phyloP scores from a whole-genome alignment of 2,888 invertebrate genomes.

The Physocephala rufipes region DNA sequence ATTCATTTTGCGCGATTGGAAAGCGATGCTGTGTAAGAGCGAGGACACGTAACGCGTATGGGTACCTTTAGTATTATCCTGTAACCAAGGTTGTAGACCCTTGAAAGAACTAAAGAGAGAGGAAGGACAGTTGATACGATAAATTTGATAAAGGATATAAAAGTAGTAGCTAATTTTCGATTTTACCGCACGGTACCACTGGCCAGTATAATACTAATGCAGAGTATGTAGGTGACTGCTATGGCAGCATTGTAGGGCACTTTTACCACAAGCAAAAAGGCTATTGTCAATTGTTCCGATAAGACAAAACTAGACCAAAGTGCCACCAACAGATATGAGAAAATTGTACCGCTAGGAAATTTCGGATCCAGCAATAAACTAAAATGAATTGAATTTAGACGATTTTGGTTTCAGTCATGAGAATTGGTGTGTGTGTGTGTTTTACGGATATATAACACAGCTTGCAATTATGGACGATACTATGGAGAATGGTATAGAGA shows the following conservation, averaged over 20 bases:
- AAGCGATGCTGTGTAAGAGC: conserved; percentile 77
- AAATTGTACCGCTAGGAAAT: conserved; percentile 64
- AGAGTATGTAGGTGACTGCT: conserved; percentile 80
- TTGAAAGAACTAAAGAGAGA: conserved; percentile 73
- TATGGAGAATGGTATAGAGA: conserved; percentile 84
- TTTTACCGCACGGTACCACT: conserved; percentile 80
- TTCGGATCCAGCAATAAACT: conserved; percentile 61
- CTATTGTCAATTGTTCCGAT: conserved; percentile 85
- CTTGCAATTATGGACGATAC: conserved; percentile 77
- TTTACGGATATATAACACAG: conserved; percentile 79
- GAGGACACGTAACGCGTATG: conserved; percentile 84
- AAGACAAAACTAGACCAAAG: conserved; percentile 88
- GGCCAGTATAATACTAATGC: conserved; percentile 75
- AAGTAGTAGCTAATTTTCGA: no score
- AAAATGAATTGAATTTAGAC: not conserved
- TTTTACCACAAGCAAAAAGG: conserved; percentile 82
- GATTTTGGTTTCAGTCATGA: no score
- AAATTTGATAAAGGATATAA: not conserved
- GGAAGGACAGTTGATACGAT: conserved; percentile 28
- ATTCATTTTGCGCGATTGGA: conserved; percentile 70
- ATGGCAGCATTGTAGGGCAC: conserved; percentile 81
- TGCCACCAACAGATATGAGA: conserved; percentile 74
- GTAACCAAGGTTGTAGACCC: conserved; percentile 83
- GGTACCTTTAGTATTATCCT: conserved; percentile 80
- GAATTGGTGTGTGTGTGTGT: conserved; percentile 14